Base-by-base conservation (phyloP, 2,113 vertebrate species). In the Hirundichthys speculiger region DNA sequence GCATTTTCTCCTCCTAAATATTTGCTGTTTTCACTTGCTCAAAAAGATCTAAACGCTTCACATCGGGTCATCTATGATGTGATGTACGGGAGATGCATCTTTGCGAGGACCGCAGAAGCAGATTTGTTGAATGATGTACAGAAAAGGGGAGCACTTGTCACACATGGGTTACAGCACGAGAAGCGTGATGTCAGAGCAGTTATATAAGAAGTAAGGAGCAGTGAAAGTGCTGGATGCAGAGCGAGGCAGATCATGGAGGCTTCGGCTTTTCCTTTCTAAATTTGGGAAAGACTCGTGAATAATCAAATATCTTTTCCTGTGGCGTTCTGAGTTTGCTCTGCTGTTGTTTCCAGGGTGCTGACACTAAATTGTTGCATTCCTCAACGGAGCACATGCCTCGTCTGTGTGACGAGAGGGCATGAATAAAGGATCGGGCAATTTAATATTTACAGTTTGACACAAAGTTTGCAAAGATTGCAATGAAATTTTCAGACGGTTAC, bases 141-240 rank as follows among this genome's bases (percentile, higher is more conserved):
- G 18, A 4, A 43, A 69, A 75, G 75, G 73, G 57, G 67, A 74
- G 69, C 60, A 68, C 77, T 86, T 83, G 77, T 84, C 83, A 85
- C 85, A 86, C 88, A 75, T 34, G 89, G 85, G 82, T 83, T 85
- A 69, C 47, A 73, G 83, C 80, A 87, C 45, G 71, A 70, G 77
- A 66, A 77, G 81, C 56, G 73, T 88, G 86, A 90, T 84, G 84
- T 86, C 83, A 87, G 85, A 78, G 76, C 72, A 80, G 85, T 92
- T 92, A 90, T 64, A 82, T 92, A 92, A 92, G 90, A 85, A 68
- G 43, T 53, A 77, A 73, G 77, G 82, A 86, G 85, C 83, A 67
- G 80, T 47, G 79, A 71, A 80, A 84, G 85, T 55, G 81, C 80
- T 73, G 82, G 77, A 82, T 81, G 84, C 77, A 57, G 74, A 82